Conservation (phyloP, 2,113 vertebrate species). For the Fulmarus glacialis region DNA sequence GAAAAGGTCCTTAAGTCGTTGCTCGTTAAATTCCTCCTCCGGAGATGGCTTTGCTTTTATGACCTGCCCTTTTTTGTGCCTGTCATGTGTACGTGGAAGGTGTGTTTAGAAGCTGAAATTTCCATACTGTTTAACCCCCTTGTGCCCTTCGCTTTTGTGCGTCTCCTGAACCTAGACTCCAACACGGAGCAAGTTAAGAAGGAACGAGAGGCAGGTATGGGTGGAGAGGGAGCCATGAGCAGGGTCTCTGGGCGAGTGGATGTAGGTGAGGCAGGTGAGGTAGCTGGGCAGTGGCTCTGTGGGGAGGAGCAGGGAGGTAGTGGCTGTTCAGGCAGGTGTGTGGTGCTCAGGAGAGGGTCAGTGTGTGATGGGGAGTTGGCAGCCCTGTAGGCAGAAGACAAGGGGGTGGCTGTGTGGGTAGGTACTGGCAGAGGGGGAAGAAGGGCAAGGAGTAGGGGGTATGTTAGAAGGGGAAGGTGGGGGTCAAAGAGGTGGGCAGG, state of each 20-base stretch:
- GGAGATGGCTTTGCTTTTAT: neutral
- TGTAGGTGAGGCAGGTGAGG: neutral
- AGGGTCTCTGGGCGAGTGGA: neutral
- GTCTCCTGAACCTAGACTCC: neutral
- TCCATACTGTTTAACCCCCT: neutral
- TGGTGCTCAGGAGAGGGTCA: neutral
- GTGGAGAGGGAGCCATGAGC: neutral
- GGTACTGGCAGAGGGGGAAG: neutral
- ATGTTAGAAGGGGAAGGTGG: neutral
- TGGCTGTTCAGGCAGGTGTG: accelerated
- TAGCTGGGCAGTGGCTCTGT: too few species aligned
- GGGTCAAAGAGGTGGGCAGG: neutral
- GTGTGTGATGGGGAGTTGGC: neutral
- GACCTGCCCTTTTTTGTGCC: neutral
- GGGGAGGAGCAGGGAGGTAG: neutral
- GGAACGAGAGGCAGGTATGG: neutral
- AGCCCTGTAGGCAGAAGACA: neutral
- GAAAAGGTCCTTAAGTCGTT: neutral
- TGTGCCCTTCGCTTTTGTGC: neutral
- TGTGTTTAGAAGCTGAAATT: neutral
- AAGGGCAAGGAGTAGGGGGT: neutral
- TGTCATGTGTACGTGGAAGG: neutral
- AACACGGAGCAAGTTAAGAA: neutral
- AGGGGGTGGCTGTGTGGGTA: neutral
- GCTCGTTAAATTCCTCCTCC: neutral